These are phyloP conservation scores for Stenoptilia bipunctidactyla DNA, from an alignment of 2,888 invertebrate genomes.

Conservation along the genomic window DNA sequence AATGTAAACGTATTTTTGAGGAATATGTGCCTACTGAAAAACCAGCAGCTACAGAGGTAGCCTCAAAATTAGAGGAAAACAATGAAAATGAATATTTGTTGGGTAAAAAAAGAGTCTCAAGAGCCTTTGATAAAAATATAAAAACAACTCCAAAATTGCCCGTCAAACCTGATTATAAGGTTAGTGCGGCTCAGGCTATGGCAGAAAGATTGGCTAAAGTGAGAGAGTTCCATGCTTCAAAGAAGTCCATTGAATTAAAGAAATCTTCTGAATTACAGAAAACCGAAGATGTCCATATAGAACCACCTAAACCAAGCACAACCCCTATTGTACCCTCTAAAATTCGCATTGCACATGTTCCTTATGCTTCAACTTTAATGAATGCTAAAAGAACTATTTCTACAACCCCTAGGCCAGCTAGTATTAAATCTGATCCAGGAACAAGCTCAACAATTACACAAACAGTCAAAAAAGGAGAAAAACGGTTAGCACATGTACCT, in stretches of 20 bases:
- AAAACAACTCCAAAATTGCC: conserved; percentile 42
- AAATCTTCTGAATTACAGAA: conserved; percentile 5
- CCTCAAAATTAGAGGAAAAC: conserved; percentile 23
- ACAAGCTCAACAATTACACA: conserved; percentile 76
- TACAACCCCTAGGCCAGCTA: conserved; percentile 60
- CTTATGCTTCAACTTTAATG: conserved; percentile 79
- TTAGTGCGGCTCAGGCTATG: conserved; percentile 69
- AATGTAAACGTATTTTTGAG: conserved; percentile 90
- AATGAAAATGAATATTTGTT: conserved; percentile 50
- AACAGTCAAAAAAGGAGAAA: conserved; percentile 74
- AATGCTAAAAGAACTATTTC: conserved; percentile 77
- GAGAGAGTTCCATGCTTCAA: conserved; percentile 53
- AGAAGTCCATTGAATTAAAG: conserved; percentile 21
- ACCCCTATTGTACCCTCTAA: conserved; percentile 27
- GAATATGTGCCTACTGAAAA: conserved; percentile 74
- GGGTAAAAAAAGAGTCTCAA: conserved; percentile 80
- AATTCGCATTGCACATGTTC: conserved; percentile 82
- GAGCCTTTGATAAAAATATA: conserved; percentile 69
- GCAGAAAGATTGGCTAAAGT: conserved; percentile 60
- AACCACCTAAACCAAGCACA: conserved; percentile 14
- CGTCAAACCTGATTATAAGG: conserved; percentile 62
- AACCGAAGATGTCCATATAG: conserved; percentile 6
- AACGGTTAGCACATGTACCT: conserved; percentile 79
- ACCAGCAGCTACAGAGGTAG: conserved; percentile 29
- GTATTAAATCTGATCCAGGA: conserved; percentile 35